Conservation (phyloP, 2,797 vertebrate species). For the Loriculus beryllinus region DNA sequence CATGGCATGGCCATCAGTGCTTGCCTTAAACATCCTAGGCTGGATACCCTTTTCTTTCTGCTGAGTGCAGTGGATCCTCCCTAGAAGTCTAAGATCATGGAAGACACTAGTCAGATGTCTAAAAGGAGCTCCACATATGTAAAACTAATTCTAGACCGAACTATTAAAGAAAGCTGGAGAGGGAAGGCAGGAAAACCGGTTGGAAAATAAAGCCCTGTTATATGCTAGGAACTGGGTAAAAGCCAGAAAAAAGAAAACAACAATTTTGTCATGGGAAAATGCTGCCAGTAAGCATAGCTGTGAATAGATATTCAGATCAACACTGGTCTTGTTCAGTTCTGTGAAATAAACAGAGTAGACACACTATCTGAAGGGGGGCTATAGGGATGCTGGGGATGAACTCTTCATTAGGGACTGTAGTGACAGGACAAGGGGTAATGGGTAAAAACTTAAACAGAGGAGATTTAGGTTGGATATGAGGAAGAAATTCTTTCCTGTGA, state of each 20-base stretch:
- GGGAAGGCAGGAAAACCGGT: background rate
- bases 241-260: background rate
- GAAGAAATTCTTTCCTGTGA: too few relatives aligned
- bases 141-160: background rate
- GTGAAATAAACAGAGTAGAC: constrained; percentile 21
- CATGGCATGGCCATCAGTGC: background rate
- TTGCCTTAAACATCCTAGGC: background rate
- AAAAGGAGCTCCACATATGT: background rate
- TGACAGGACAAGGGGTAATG: too few relatives aligned
- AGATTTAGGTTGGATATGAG: too few relatives aligned
- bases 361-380: background rate
- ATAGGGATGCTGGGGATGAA: too few relatives aligned
- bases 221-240: background rate
- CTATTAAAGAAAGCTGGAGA: background rate
- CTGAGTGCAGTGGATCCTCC: background rate
- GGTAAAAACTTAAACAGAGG: too few relatives aligned
- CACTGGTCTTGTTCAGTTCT: background rate
- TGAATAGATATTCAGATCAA: constrained; percentile 13
- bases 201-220: background rate
- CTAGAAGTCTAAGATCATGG: background rate
- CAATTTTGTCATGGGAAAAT: constrained; percentile 22
- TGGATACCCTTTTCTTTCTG: background rate
- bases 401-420: background rate
- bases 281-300: constrained; percentile 7
- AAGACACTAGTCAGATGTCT: background rate